phyloP scores from a whole-genome alignment of 2,888 invertebrate species.

The Tiliacea citrago region DNA sequence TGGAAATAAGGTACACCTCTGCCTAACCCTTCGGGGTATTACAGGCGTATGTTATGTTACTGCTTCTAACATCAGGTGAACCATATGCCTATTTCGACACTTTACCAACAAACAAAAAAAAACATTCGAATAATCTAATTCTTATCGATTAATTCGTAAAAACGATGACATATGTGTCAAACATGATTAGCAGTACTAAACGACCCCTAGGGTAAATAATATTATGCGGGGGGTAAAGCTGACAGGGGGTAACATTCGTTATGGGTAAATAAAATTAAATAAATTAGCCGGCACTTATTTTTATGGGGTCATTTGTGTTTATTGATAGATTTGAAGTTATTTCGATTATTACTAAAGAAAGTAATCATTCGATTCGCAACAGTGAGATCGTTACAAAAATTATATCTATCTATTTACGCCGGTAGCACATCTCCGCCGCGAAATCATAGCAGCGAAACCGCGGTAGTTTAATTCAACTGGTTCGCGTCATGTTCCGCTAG shows the following conservation, averaged over 20 bases:
- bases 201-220: slow-evolving; percentile 50
- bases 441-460: too few relatives aligned
- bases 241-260: slow-evolving; percentile 31
- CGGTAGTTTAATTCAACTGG: too few relatives aligned
- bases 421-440: too few relatives aligned
- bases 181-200: slow-evolving; percentile 65
- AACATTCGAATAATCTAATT: slow-evolving; percentile 29
- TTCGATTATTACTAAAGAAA: slow-evolving; percentile 1
- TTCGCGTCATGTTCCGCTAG: too few relatives aligned
- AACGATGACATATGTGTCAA: slow-evolving; percentile 68
- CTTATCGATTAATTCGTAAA: slow-evolving; percentile 54
- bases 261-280: slow-evolving; percentile 68
- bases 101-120: background rate
- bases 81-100: slow-evolving; percentile 28
- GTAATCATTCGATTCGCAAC: background rate
- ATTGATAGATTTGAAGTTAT: slow-evolving; percentile 29
- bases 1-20: too few relatives aligned
- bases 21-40: too few relatives aligned
- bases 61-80: background rate
- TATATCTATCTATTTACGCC: too few relatives aligned
- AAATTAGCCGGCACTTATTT: slow-evolving; percentile 65
- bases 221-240: slow-evolving; percentile 17
- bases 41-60: too few relatives aligned
- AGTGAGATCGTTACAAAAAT: too few relatives aligned
- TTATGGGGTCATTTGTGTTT: slow-evolving; percentile 60